Evolutionary conservation across 2,888 invertebrate genomes (phyloP), one percentile per base, ranked within the genome.

Genomic region (Campoplex nolae): DNA sequence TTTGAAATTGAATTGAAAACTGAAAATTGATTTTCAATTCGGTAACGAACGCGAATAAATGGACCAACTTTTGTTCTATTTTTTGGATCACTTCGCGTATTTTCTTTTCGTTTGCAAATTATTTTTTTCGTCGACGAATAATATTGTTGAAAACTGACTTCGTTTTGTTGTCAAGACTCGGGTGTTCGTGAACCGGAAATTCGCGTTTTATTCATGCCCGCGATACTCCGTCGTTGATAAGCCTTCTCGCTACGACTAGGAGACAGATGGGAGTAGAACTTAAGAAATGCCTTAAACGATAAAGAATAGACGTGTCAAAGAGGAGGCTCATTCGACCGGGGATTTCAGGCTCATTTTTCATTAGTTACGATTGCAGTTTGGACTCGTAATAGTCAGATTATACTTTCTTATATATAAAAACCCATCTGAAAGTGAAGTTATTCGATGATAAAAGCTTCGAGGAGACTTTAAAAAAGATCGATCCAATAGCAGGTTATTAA

Each of bases 241-340:
- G 28, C 38, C 45, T 23, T 3, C 45, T 75, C 70, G 67, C 32
- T 23, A 23, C 38, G 42, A 62, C 23, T 77, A 71, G 56, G 28
- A 54, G 73, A 62, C 9, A 48, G 9, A 62, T 16, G 75, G 42
- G 62, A 75, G 74, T 38, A 6, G 38, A 38, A 6, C 16, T 38
- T 35, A 70, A 23, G 51, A 80, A 73, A 58, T 45, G 67, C 75
- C 80, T 67, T 77, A 85, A 85, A 85, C 85, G 85, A 54, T 77
- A 56, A 77, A 85, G 81, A 85, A 85, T 85, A 73, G 81, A 81
- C 67, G 77, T 85, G 81, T 28, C 71, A 71, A 73, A 77, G 73
- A 65, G 35, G 70, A 71, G 45, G 4, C n/a, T 4, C 73, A 85
- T 85, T 85, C 81, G 81, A 54, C 76, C 65, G 42, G 45, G 75